A percentile compares a stretch with the other conserved stretches of the same genome.
These are phyloP conservation scores for Oreochromis tanganicae DNA, from an alignment of 2,113 vertebrate species.

Conservation along the genomic window DNA sequence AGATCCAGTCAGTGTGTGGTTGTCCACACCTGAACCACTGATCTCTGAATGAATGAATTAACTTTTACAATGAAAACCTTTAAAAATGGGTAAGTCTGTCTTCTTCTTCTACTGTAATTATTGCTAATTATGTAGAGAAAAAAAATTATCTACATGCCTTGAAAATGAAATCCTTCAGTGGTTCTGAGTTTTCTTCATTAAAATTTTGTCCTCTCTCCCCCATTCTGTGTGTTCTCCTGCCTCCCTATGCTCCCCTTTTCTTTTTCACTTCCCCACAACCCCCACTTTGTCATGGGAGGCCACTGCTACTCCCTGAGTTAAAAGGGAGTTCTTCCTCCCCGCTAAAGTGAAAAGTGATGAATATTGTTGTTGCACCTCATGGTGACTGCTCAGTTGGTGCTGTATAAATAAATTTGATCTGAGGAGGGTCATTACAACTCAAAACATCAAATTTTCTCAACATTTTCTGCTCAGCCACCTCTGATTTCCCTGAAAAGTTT, in stretches of 20 bases:
- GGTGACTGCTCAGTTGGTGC: rapidly evolving
- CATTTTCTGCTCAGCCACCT: background rate
- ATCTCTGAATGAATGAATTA: background rate
- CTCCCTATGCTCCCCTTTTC: background rate
- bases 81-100: background rate
- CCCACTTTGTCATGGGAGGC: background rate
- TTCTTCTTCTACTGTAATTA: background rate
- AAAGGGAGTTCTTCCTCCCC: background rate
- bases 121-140: background rate
- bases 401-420: background rate
- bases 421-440: background rate
- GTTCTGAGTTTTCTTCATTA: background rate
- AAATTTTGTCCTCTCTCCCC: rapidly evolving
- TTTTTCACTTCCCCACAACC: rapidly evolving
- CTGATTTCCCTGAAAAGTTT: rapidly evolving
- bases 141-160: rapidly evolving
- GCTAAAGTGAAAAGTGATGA: background rate
- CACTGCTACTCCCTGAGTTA: rapidly evolving
- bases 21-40: background rate
- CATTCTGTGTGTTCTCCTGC: rapidly evolving
- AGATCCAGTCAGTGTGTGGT: background rate
- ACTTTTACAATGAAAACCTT: background rate
- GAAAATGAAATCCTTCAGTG: rapidly evolving
- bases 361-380: background rate
- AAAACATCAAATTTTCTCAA: background rate